A percentile compares a stretch with the other conserved stretches of the same genome.
These are phyloP conservation scores for Crematogaster levior DNA, from an alignment of 2,888 invertebrate species.

Conservation along the genomic window DNA sequence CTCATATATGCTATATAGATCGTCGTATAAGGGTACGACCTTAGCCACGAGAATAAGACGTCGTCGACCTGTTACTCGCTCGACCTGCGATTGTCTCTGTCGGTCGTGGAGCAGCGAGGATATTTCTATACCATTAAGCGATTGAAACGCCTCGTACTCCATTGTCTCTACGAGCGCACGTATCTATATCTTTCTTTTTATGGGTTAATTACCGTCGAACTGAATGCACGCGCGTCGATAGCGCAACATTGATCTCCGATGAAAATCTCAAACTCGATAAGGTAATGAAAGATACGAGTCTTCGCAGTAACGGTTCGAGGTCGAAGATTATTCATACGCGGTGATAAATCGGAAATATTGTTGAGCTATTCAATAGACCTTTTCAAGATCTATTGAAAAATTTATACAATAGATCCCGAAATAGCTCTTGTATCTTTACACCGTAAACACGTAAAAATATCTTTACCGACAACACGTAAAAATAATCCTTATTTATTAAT, in stretches of 20 bases:
- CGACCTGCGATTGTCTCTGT: slow-evolving; percentile 72
- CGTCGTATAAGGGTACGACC: slow-evolving; percentile 74
- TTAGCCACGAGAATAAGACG: slow-evolving; percentile 75
- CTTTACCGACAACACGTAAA: background rate
- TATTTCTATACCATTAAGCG: slow-evolving; percentile 76
- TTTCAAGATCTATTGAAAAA: too few relatives aligned
- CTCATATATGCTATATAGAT: slow-evolving; percentile 62
- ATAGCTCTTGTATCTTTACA: too few relatives aligned
- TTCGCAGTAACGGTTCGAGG: slow-evolving; percentile 16
- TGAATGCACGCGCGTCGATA: slow-evolving; percentile 52
- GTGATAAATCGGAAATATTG: slow-evolving; percentile 9
- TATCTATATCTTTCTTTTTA: slow-evolving; percentile 65
- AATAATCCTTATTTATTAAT: too few relatives aligned
- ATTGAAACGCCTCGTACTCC: slow-evolving; percentile 76
- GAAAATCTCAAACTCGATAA: slow-evolving; percentile 63
- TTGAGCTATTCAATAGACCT: too few relatives aligned
- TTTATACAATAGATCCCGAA: too few relatives aligned
- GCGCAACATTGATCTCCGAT: slow-evolving; percentile 62
- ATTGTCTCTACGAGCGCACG: slow-evolving; percentile 68
- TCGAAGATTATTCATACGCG: background rate
- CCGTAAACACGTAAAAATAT: too few relatives aligned
- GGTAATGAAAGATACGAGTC: slow-evolving; percentile 54
- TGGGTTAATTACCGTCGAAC: slow-evolving; percentile 73
- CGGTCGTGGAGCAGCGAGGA: slow-evolving; percentile 63
- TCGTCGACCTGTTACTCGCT: slow-evolving; percentile 72